Evolutionary conservation across 2,113 vertebrate species (phyloP).

Genomic region (Melospiza georgiana): DNA sequence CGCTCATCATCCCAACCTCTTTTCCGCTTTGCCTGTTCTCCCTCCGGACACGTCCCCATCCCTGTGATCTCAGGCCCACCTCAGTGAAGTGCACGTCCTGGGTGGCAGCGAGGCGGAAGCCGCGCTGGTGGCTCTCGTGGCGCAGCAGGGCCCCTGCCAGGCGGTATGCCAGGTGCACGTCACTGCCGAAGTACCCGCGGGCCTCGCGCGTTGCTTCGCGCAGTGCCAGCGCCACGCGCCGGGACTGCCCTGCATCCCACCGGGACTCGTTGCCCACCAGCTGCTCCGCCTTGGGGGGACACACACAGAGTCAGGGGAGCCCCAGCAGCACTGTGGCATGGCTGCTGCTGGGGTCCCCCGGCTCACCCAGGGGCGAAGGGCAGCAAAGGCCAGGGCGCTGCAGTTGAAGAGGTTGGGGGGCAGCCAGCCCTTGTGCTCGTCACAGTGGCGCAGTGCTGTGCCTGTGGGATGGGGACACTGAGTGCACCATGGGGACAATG

Average conservation of each 20-base stretch:
- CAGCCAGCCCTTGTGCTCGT: slow-evolving; percentile 95
- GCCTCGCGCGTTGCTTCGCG: slow-evolving; percentile 80
- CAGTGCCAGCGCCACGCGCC: slow-evolving; percentile 79
- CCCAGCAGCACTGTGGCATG: fast-evolving
- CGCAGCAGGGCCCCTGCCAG: slow-evolving; percentile 84
- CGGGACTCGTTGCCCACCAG: slow-evolving; percentile 78
- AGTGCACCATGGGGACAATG: background rate
- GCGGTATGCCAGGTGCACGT: slow-evolving; percentile 86
- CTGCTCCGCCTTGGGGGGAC: slow-evolving; percentile 75
- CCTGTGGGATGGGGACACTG: slow-evolving; percentile 67
- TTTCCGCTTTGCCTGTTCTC: fast-evolving
- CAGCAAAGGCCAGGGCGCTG: slow-evolving; percentile 85
- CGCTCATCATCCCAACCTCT: background rate
- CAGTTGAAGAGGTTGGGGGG: slow-evolving; percentile 95
- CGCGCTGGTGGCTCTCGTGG: slow-evolving; percentile 86
- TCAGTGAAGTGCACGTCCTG: slow-evolving; percentile 95
- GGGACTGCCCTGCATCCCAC: slow-evolving; percentile 79
- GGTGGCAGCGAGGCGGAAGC: slow-evolving; percentile 89
- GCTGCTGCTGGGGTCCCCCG: fast-evolving
- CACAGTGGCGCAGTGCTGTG: slow-evolving; percentile 92
- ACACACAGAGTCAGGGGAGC: background rate
- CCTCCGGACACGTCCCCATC: fast-evolving
- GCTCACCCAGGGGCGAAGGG: slow-evolving; percentile 86
- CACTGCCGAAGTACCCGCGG: slow-evolving; percentile 84
- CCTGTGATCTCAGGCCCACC: slow-evolving; percentile 66